phyloP scores from a whole-genome alignment of 2,888 invertebrate species.

The Bruchidius siliquastri region DNA sequence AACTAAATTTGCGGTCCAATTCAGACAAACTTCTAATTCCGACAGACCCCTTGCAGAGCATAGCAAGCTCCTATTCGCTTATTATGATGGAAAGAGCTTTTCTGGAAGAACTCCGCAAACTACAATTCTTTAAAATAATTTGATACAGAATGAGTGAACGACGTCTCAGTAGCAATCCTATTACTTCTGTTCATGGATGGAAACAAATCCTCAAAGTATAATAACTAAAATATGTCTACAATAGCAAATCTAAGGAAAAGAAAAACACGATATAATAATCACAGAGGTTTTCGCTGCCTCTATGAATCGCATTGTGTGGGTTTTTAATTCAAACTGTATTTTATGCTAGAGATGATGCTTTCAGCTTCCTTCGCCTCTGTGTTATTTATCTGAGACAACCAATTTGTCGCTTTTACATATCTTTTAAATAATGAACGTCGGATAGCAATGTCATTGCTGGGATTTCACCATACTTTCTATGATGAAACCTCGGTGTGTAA shows the following conservation, averaged over 20 bases:
- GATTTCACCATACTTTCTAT: too few species aligned
- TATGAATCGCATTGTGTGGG: not conserved
- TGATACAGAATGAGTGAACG: not conserved
- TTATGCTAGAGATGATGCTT: not conserved
- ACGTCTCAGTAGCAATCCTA: not conserved
- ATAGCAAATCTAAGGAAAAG: not conserved
- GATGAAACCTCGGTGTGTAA: too few species aligned
- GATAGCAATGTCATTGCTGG: too few species aligned
- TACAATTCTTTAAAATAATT: not conserved
- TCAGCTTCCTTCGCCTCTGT: too few species aligned
- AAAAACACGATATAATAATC: not conserved
- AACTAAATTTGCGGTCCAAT: too few species aligned
- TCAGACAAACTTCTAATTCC: too few species aligned
- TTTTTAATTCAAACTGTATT: not conserved
- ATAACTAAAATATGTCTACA: not conserved
- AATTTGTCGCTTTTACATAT: too few species aligned
- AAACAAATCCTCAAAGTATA: not conserved
- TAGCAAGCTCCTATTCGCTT: too few species aligned
- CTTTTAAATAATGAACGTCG: too few species aligned
- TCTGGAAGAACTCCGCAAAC: not conserved
- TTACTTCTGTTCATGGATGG: not conserved
- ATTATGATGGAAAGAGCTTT: not conserved
- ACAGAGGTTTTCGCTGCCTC: not conserved
- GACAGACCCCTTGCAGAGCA: too few species aligned
- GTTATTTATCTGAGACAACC: too few species aligned